Base-by-base conservation (phyloP, 1,140 invertebrate species). In the Heliconius nattereri region DNA sequence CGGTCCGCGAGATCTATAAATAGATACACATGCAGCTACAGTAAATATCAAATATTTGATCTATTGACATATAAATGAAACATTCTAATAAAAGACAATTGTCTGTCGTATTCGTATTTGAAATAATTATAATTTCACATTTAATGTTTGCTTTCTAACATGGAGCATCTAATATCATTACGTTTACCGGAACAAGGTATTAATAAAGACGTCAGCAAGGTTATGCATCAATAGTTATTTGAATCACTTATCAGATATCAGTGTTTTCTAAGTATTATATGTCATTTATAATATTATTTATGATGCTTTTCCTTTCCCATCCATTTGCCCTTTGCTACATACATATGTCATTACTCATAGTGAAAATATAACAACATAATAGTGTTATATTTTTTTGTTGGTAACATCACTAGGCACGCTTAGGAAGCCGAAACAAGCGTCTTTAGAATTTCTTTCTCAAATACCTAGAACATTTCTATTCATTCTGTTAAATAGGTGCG, bases 211-310 rank as follows among this genome's bases (percentile, higher is more conserved):
- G 54, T 57, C 54, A 57, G 3, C n/a, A 57, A 8, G 60, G 23
- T 66, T 29, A 66, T 66, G 60, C 60, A 26, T 29, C 60, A 66
- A 66, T 29, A 66, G 26, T n/a, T 29, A 23, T 66, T 66, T 66
- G 60, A 29, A n/a, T 19, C 60, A 29, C 60, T 66, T 29, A 66
- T 66, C 60, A 29, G 9, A 29, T 66, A 66, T 66, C 60, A 66
- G 60, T 66, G 13, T 66, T 66, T 66, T 66, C 60, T 66, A 66
- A 6, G 23, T 66, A 26, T 66, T 29, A 66, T 26, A 66, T 66
- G 13, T 66, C 26, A 66, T 16, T 23, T 60, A 23, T 26, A 5
- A 66, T n/a, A 66, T 66, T 66, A 66, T 29, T 13, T 66, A 16
- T 26, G 5, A 16, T 11, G 26, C 26, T 66, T 60, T 60, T 23